Evolutionary conservation across 37 sponge, comb jelly and placozoan genomes (phyloP), one percentile per base, ranked within the genome.

Genomic region (Corticium candelabrum): DNA sequence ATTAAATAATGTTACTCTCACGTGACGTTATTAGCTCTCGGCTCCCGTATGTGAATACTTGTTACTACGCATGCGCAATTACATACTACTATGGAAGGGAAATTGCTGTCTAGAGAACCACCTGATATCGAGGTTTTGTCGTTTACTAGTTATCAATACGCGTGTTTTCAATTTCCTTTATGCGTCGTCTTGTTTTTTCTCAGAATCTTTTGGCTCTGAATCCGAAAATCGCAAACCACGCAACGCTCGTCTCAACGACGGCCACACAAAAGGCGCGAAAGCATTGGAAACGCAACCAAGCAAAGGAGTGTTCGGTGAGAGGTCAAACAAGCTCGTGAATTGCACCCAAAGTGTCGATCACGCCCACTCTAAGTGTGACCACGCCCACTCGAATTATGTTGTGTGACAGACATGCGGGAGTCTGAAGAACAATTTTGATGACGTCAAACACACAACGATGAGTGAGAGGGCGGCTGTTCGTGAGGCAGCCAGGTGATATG

Each of bases 391-490:
- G 15, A 27, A 11, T 21, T 50, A 11, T 21, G 21, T 50, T 21
- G 15, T 11, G 21, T 21, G 15, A 21, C 62, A 50, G 62, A 50
- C 62, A 50, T 50, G 62, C 30, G 77, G 40, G 67, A 7, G 50
- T 4, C 74, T 89, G 76, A 74, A 81, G 82, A 85, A 82, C 27
- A 95, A 95, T 82, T 95, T 95, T 87, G 96, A 95, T 37, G 96
- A 95, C 81, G 87, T 95, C 67, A 95, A 95, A 74, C 96, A 95
- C 81, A 95, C 93, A 0, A 95, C 96, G 0, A 75, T 95, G 76
- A 95, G 96, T 81, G 96, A 95, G 82, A 40, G 96, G 21, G 96
- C 77, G 0, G 96, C 93, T 0, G 83, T 95, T 68, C 78, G 69
- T 35, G 96, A 95, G 68, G 90, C 96, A 2, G 69, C 76, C 4